Percentiles rank a stretch among this genome's conserved stretches.
Conservation (phyloP, 2,888 invertebrate species). For the Pollenia griseotomentosa region DNA sequence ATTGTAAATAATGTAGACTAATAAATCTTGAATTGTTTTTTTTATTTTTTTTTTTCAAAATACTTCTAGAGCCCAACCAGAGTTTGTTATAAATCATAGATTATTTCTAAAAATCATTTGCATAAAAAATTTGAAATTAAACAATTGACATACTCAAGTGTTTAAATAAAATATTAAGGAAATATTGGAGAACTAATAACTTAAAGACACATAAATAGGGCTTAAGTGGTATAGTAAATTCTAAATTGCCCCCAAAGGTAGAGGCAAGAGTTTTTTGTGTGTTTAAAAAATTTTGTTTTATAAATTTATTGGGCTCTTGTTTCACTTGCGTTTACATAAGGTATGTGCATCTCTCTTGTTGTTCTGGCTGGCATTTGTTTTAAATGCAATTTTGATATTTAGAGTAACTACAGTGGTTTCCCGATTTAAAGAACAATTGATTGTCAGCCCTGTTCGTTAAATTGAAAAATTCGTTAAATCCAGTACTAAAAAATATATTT, state of each 20-base stretch:
- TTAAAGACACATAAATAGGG: conserved; percentile 2
- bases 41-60: conserved; percentile 43
- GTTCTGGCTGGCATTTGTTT: no score
- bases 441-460: no score
- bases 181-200: conserved; percentile 10
- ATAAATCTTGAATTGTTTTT: conserved; percentile 65
- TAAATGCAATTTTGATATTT: no score
- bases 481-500: no score
- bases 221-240: conserved; percentile 10
- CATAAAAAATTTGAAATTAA: conserved; percentile 27
- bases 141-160: conserved; percentile 52
- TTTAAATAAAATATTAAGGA: conserved; percentile 9
- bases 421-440: no score
- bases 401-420: no score
- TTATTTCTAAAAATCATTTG: conserved; percentile 18
- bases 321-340: neutral
- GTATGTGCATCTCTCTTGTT: no score
- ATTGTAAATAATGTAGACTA: conserved; percentile 59
- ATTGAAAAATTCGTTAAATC: no score
- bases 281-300: neutral
- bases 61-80: neutral
- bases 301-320: neutral
- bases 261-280: neutral
- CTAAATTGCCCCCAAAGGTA: conserved; percentile 4
- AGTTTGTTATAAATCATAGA: conserved; percentile 56